Evolutionary conservation across 2,113 vertebrate species (phyloP).

Genomic region (Lipotes vexillifer): DNA sequence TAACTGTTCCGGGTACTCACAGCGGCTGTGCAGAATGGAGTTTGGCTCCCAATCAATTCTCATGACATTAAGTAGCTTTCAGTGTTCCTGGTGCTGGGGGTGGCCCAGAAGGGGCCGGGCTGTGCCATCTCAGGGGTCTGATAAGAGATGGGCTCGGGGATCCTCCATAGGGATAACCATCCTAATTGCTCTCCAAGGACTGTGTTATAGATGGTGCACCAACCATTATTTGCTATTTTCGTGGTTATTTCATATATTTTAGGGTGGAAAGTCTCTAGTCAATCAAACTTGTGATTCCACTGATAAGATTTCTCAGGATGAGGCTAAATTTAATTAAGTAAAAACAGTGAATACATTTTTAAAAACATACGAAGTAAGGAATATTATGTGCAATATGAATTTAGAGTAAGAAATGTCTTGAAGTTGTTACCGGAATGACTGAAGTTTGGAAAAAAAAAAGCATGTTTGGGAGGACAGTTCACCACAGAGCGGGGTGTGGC

Average conservation of each 20-base stretch:
- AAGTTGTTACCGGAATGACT: constrained; percentile 43
- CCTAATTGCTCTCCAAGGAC: not conserved
- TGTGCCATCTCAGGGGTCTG: not conserved
- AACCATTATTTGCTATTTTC: not conserved
- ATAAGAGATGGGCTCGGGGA: not conserved
- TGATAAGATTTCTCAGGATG: not conserved
- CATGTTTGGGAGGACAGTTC: not conserved
- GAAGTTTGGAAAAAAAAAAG: constrained; percentile 19
- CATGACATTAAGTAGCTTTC: not conserved
- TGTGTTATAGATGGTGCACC: rapidly evolving
- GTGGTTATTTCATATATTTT: not conserved
- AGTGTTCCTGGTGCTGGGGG: not conserved
- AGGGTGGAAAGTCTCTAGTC: not conserved
- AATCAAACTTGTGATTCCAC: not conserved
- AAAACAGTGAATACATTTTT: not conserved
- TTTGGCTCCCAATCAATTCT: rapidly evolving
- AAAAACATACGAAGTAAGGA: not conserved
- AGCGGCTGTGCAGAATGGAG: not conserved
- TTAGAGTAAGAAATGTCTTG: not conserved
- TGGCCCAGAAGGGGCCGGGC: not conserved
- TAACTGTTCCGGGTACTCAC: rapidly evolving
- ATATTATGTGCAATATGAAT: not conserved
- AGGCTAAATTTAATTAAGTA: not conserved
- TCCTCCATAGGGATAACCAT: no score
- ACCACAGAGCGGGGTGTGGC: constrained; percentile 53